Conservation (phyloP, 2,113 vertebrate genomes). For the Ardeotis arabs region DNA sequence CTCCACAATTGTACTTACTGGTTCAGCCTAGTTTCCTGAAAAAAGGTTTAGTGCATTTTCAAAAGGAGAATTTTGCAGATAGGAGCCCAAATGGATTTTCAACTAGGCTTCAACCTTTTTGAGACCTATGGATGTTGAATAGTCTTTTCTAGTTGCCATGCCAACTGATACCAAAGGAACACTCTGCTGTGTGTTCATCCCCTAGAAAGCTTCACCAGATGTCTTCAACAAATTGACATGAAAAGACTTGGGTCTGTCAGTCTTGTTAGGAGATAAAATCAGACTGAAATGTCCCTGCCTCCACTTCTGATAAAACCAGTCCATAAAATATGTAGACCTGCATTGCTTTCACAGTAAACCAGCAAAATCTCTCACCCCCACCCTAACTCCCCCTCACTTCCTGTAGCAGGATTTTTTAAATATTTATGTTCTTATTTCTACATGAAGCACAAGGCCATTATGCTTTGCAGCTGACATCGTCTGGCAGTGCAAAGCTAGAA, state of each 20-base stretch:
- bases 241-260: constrained; percentile 91
- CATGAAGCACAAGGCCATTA: constrained; percentile 82
- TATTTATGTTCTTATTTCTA: constrained; percentile 92
- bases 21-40: constrained; percentile 64
- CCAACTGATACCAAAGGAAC: constrained; percentile 94
- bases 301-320: constrained; percentile 76
- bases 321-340: constrained; percentile 83
- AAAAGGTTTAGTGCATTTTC: constrained; percentile 77
- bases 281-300: constrained; percentile 81
- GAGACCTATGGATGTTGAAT: constrained; percentile 92
- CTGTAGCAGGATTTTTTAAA: constrained; percentile 85
- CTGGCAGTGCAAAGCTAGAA: constrained; percentile 78
- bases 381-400: constrained; percentile 70
- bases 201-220: constrained; percentile 96
- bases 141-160: constrained; percentile 97
- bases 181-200: constrained; percentile 87
- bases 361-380: constrained; percentile 71
- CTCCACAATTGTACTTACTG: constrained; percentile 64
- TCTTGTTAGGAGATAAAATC: constrained; percentile 94
- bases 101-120: constrained; percentile 95
- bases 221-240: constrained; percentile 98
- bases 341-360: constrained; percentile 69
- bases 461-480: constrained; percentile 86
- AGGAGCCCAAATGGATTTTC: constrained; percentile 98
- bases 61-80: constrained; percentile 81